These are phyloP conservation scores for Threskiornis aethiopicus DNA, from an alignment of 2,797 vertebrate species.

Conservation along the genomic window DNA sequence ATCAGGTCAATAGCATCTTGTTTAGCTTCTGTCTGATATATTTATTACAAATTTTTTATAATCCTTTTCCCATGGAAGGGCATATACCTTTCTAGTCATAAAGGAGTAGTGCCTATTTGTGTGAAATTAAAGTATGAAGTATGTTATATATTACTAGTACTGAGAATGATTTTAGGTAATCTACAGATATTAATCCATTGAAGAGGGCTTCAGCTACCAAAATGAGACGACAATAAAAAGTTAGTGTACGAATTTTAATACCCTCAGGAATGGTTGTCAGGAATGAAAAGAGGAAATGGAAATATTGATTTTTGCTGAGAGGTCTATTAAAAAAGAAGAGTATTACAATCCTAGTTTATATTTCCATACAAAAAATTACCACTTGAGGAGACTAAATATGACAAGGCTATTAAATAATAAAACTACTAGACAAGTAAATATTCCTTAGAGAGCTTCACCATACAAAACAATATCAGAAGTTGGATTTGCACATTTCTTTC, in stretches of 20 bases:
- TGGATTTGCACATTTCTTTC: neutral
- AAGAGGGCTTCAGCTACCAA: neutral
- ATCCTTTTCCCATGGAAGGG: neutral
- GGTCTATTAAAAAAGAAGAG: neutral
- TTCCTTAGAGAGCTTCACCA: neutral
- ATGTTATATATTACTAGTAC: neutral
- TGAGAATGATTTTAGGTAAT: neutral
- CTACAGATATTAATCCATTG: neutral
- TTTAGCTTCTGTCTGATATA: neutral
- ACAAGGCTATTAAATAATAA: conserved; percentile 1
- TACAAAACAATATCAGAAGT: neutral
- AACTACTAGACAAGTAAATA: neutral
- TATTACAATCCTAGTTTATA: neutral
- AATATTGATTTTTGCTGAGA: conserved; percentile 50
- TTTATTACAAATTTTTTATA: neutral
- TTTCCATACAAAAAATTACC: neutral
- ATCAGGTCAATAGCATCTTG: neutral
- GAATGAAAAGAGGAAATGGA: conserved; percentile 44
- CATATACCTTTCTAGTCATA: neutral
- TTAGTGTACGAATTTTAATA: conserved; percentile 19
- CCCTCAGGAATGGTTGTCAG: neutral
- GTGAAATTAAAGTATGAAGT: neutral
- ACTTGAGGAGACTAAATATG: neutral
- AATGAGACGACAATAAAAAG: neutral
- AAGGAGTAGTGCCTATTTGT: neutral